Conservation (phyloP, 2,113 vertebrate species). For the Phoxinus phoxinus region DNA sequence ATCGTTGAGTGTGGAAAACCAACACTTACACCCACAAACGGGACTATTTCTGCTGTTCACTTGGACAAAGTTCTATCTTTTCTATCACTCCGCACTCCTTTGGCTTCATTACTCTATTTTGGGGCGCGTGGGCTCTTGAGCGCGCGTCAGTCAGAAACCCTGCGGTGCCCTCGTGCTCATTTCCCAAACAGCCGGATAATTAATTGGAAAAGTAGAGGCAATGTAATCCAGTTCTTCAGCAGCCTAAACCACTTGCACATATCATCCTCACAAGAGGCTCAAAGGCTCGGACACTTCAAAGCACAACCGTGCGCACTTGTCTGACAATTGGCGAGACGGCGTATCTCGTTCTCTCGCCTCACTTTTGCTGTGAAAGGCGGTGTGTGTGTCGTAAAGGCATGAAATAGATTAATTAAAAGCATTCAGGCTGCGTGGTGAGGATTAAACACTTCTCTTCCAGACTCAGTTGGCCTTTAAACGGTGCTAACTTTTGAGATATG, state of each 20-base stretch:
- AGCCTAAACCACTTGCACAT: conserved; percentile 51
- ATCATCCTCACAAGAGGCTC: conserved; percentile 43
- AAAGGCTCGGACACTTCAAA: conserved; percentile 59
- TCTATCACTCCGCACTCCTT: neutral
- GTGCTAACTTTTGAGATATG: conserved; percentile 32
- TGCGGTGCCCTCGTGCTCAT: conserved; percentile 51
- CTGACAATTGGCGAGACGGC: conserved; percentile 16
- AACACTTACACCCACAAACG: neutral
- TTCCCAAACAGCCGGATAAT: conserved; percentile 68
- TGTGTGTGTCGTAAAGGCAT: neutral
- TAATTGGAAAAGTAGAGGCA: conserved; percentile 66
- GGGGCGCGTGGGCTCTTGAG: neutral
- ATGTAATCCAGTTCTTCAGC: conserved; percentile 67
- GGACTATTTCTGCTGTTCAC: conserved; percentile 14
- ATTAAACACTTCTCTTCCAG: conserved; percentile 29
- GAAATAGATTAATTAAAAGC: conserved; percentile 41
- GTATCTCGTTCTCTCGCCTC: neutral
- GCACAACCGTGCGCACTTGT: conserved; percentile 39
- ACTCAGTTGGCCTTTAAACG: conserved; percentile 29
- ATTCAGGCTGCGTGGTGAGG: conserved; percentile 30
- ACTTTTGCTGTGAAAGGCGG: neutral
- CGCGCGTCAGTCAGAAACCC: conserved; percentile 8
- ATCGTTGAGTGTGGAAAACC: neutral
- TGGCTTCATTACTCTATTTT: conserved; percentile 20
- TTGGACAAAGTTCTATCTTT: conserved; percentile 15